Conservation (phyloP, 2,113 vertebrate genomes). For the Montifringilla adamsi region DNA sequence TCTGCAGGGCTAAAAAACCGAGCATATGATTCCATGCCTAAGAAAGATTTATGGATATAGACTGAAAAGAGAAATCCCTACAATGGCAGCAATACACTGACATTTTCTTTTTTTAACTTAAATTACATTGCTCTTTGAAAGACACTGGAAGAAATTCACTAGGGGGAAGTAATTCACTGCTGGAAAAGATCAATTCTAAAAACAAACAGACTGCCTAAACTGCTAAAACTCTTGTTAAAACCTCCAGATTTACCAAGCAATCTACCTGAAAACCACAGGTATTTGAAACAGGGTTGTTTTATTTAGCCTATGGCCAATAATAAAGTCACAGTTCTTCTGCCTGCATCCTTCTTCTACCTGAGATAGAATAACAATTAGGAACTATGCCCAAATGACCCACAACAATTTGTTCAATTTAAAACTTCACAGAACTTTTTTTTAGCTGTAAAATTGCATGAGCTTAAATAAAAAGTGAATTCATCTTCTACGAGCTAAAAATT, state of each 20-base stretch:
- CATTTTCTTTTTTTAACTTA: neutral
- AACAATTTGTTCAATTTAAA: neutral
- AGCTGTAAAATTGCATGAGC: neutral
- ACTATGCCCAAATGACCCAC: neutral
- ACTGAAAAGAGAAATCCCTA: neutral
- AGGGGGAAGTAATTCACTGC: neutral
- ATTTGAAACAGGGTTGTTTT: neutral
- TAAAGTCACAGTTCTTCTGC: neutral
- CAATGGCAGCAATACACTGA: neutral
- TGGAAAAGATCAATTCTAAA: neutral
- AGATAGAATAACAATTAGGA: neutral
- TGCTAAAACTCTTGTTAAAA: neutral
- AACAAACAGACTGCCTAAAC: neutral
- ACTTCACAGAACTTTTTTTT: neutral
- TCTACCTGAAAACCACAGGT: neutral
- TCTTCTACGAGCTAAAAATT: neutral
- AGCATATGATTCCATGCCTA: neutral
- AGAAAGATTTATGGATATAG: neutral
- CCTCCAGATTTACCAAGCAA: neutral
- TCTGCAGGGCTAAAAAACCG: neutral
- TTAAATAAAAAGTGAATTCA: neutral
- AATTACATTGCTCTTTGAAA: neutral
- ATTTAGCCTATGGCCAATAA: neutral
- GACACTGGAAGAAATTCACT: neutral
- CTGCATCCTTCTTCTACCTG: neutral